These are phyloP conservation scores for Delphinus delphis DNA, from an alignment of 2,113 vertebrate species.

Conservation along the genomic window DNA sequence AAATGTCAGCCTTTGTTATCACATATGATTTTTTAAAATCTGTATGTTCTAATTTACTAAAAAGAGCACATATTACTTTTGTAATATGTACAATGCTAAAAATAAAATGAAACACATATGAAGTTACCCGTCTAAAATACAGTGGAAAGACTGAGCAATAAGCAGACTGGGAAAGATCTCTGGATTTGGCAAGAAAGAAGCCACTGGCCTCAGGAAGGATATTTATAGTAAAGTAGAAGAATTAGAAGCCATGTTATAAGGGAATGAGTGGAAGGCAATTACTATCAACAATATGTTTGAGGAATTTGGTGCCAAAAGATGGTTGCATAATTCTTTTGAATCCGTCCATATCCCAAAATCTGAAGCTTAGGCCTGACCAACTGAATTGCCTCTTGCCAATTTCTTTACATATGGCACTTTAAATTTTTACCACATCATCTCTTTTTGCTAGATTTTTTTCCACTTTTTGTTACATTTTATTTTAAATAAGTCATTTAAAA, in stretches of 20 bases:
- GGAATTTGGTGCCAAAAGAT: neutral
- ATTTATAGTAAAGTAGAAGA: neutral
- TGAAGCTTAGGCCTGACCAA: neutral
- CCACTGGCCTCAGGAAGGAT: neutral
- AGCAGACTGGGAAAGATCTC: neutral
- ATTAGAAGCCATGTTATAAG: neutral
- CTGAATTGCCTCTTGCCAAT: neutral
- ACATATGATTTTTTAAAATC: neutral
- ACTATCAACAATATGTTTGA: neutral
- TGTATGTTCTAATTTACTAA: neutral
- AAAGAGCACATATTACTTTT: neutral
- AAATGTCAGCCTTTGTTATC: neutral
- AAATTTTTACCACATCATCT: neutral
- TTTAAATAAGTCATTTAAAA: neutral
- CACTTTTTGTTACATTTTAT: neutral
- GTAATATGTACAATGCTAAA: neutral
- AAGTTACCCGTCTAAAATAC: neutral
- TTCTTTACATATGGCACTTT: neutral
- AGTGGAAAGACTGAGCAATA: neutral
- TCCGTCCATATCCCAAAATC: neutral
- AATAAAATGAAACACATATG: neutral
- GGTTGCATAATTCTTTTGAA: neutral
- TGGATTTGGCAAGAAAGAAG: neutral
- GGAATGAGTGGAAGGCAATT: neutral
- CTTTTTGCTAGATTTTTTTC: neutral